These are phyloP conservation scores for Asarcornis scutulata DNA, from an alignment of 2,113 vertebrate genomes.

Conservation along the genomic window DNA sequence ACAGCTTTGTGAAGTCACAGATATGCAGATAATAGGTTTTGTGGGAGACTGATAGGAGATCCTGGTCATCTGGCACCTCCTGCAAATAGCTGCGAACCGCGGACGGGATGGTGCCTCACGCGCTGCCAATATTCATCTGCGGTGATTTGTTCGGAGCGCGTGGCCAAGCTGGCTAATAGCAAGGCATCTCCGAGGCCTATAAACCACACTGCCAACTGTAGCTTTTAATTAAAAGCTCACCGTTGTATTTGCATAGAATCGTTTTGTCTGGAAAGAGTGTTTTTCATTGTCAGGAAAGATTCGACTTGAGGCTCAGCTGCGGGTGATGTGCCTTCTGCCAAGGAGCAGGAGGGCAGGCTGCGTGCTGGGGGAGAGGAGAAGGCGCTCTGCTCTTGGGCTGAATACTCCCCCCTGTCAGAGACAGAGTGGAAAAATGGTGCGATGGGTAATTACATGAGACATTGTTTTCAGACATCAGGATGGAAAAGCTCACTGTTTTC, in stretches of 20 bases:
- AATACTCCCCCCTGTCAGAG: not conserved
- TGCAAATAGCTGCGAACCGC: not conserved
- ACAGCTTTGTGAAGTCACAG: not conserved
- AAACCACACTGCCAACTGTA: not conserved
- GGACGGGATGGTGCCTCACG: not conserved
- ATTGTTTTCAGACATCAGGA: constrained; percentile 5
- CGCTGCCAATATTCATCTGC: not conserved
- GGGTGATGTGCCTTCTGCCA: not conserved
- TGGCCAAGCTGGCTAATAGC: constrained; percentile 1
- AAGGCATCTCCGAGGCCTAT: not conserved
- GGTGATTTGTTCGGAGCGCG: not conserved
- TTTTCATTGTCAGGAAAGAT: not conserved
- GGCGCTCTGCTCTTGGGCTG: not conserved
- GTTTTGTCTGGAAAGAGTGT: not conserved
- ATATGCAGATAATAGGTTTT: not conserved
- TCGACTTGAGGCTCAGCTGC: not conserved
- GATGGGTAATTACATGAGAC: not conserved
- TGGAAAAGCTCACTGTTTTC: not conserved
- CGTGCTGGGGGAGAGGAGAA: not conserved
- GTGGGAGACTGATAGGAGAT: accelerated
- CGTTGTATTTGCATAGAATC: not conserved
- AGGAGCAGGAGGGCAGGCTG: not conserved
- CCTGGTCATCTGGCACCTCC: not conserved
- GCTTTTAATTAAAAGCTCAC: constrained; percentile 35
- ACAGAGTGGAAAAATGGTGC: not conserved